Evolutionary conservation across 2,797 vertebrate species (phyloP).

Genomic region (Acipenser ruthenus): DNA sequence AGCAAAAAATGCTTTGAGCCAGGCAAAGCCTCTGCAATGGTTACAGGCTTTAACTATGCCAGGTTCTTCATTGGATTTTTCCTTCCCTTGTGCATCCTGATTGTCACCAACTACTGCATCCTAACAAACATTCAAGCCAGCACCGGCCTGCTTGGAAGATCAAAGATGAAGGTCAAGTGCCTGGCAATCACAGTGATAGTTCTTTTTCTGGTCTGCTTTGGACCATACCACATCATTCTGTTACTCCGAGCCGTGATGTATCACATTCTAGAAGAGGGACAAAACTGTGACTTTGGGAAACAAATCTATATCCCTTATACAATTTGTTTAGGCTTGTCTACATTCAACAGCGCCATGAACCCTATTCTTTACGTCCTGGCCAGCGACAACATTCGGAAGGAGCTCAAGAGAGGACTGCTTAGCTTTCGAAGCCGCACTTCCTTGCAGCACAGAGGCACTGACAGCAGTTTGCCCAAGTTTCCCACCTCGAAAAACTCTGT

Average conservation of each 20-base stretch:
- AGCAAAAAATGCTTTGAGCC: constrained; percentile 66
- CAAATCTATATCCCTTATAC: constrained; percentile 57
- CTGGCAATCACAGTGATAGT: constrained; percentile 56
- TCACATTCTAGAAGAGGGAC: constrained; percentile 25
- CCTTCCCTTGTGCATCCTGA: constrained; percentile 57
- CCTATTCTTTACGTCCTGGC: constrained; percentile 78
- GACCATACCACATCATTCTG: constrained; percentile 77
- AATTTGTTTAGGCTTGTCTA: constrained; percentile 69
- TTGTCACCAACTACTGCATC: constrained; percentile 62
- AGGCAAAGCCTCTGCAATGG: constrained; percentile 10
- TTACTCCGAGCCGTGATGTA: constrained; percentile 51
- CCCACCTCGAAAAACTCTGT: constrained; percentile 35
- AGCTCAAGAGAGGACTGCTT: constrained; percentile 40
- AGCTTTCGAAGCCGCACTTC: constrained; percentile 29
- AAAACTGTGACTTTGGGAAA: constrained; percentile 40
- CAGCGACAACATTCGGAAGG: constrained; percentile 63
- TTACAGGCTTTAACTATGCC: constrained; percentile 52
- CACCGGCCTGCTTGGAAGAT: constrained; percentile 37
- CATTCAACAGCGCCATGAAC: constrained; percentile 70
- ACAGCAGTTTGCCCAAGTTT: constrained; percentile 35
- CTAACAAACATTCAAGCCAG: constrained; percentile 53
- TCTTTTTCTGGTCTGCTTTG: constrained; percentile 79
- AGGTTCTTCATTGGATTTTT: constrained; percentile 69
- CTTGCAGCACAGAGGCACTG: constrained; percentile 16
- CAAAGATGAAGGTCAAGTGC: constrained; percentile 64